These are phyloP conservation scores for Drosophila lutescens DNA, from an alignment of 2,888 invertebrate species.

Conservation along the genomic window DNA sequence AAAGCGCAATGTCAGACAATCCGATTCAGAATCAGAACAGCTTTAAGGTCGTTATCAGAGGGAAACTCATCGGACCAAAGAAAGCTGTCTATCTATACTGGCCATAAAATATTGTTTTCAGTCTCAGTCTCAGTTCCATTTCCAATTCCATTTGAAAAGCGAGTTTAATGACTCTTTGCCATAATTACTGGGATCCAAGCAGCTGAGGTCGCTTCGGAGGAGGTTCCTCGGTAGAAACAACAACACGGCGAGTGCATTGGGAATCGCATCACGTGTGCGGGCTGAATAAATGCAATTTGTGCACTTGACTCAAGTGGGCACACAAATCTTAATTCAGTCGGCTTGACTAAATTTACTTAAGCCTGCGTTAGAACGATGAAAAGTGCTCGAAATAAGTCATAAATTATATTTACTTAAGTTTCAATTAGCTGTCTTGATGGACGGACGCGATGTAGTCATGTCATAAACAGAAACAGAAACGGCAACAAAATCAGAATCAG, in stretches of 20 bases:
- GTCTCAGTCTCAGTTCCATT: constrained; percentile 43
- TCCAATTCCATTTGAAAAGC: constrained; percentile 58
- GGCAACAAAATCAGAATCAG: constrained; percentile 4
- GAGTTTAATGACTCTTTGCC: constrained; percentile 63
- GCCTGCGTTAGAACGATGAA: constrained; percentile 47
- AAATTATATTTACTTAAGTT: constrained; percentile 76
- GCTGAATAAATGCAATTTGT: constrained; percentile 70
- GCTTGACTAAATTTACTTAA: constrained; percentile 49
- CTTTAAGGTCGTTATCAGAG: constrained; percentile 60
- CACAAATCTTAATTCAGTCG: constrained; percentile 71
- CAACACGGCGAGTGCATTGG: constrained; percentile 18
- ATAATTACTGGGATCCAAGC: constrained; percentile 57
- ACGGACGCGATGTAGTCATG: constrained; percentile 16
- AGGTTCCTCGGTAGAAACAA: constrained; percentile 19
- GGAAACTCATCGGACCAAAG: constrained; percentile 16
- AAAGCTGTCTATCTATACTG: constrained; percentile 40
- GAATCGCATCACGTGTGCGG: constrained; percentile 60
- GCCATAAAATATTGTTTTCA: constrained; percentile 50
- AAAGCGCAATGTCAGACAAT: constrained; percentile 47
- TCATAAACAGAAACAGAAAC: constrained; percentile 21
- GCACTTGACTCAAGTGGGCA: constrained; percentile 65
- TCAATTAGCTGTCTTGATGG: constrained; percentile 40
- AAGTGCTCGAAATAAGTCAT: constrained; percentile 54
- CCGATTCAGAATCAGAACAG: constrained; percentile 12
- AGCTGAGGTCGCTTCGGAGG: constrained; percentile 44